Percentiles rank a stretch among this genome's conserved stretches.
Evolutionary conservation across 2,113 vertebrate species (phyloP).

Genomic region (Phyllostomus hastatus): DNA sequence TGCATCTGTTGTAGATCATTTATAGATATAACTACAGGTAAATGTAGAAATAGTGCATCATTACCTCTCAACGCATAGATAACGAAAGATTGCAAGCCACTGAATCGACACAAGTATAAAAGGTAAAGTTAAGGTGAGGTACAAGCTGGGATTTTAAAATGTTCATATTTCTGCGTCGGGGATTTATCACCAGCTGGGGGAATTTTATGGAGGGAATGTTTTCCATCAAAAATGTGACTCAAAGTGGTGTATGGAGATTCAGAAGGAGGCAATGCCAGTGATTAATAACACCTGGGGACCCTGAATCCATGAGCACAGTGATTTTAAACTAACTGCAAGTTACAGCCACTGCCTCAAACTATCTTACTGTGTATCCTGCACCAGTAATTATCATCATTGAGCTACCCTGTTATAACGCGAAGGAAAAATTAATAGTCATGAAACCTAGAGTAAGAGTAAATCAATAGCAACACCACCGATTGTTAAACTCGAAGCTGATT

Average conservation of each 20-base stretch:
- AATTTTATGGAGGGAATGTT: neutral
- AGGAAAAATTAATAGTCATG: neutral
- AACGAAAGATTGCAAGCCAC: neutral
- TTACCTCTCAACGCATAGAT: neutral
- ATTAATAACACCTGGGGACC: neutral
- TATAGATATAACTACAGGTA: neutral
- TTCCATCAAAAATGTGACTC: neutral
- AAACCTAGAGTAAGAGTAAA: neutral
- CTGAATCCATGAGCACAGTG: neutral
- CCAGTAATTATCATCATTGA: neutral
- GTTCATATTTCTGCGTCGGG: neutral
- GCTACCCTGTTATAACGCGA: neutral
- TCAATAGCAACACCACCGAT: neutral
- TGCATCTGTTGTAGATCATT: constrained; percentile 75
- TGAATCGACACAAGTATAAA: neutral
- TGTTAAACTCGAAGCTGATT: neutral
- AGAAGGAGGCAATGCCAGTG: neutral
- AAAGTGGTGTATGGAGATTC: neutral
- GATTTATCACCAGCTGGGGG: neutral
- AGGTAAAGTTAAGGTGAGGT: neutral
- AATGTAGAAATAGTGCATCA: neutral
- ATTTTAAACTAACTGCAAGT: neutral
- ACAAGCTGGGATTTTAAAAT: neutral
- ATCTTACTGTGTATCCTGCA: neutral
- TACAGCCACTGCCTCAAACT: neutral